These are phyloP conservation scores for Mactra quadrangularis DNA, from an alignment of 1,140 invertebrate species.

Conservation along the genomic window DNA sequence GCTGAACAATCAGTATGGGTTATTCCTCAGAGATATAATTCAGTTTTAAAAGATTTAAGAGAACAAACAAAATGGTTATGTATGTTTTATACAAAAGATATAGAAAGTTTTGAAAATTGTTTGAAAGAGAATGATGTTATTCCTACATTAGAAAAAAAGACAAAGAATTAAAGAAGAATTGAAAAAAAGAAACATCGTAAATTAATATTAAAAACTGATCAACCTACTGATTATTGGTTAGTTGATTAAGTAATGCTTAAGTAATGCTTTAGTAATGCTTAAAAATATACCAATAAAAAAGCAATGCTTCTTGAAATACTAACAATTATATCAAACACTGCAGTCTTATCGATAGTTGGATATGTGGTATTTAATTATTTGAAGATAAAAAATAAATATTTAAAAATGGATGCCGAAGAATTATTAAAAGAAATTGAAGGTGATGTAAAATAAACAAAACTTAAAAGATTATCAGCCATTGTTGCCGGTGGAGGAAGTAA, in stretches of 20 bases:
- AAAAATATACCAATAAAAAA: neutral
- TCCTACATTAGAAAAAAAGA: constrained; percentile 22
- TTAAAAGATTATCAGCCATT: constrained; percentile 42
- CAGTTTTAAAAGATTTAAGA: no score
- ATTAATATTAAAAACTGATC: no score
- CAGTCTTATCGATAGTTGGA: no score
- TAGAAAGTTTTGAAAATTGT: neutral
- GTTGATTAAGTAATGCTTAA: constrained; percentile 11
- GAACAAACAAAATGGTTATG: no score
- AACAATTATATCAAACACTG: no score
- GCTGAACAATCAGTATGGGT: constrained; percentile 49
- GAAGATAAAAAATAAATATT: constrained; percentile 18
- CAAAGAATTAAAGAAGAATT: constrained; percentile 21
- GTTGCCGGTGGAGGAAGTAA: constrained; percentile 17
- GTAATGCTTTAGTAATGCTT: constrained; percentile 13
- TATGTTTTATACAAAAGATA: no score
- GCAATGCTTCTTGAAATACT: no score
- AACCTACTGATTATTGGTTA: constrained; percentile 14
- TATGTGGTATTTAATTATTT: constrained; percentile 29
- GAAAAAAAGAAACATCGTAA: neutral
- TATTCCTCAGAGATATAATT: constrained; percentile 52
- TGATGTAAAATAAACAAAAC: constrained; percentile 39
- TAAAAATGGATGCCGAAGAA: no score
- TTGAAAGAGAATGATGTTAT: no score
- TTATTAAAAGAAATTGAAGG: no score